phyloP scores from a whole-genome alignment of 2,888 invertebrate genomes.

The Amaurobius ferox region DNA sequence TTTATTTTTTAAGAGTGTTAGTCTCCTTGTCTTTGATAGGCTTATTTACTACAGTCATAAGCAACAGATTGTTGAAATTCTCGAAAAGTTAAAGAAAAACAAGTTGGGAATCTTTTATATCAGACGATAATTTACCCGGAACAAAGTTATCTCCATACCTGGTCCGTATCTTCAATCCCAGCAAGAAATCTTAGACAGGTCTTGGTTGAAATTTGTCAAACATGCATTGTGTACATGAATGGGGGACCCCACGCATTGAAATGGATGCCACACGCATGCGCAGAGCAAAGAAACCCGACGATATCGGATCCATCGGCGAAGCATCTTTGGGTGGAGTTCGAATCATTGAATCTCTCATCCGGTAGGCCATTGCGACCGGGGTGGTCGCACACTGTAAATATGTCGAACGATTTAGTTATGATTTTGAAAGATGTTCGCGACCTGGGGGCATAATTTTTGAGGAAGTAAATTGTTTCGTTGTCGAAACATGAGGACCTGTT shows the following conservation, averaged over 20 bases:
- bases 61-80: too few species aligned
- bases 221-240: neutral
- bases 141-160: too few species aligned
- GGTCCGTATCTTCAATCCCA: too few species aligned
- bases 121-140: too few species aligned
- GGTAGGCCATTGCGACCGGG: neutral
- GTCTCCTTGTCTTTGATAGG: too few species aligned
- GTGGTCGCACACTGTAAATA: neutral
- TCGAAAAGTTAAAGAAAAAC: too few species aligned
- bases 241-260: neutral
- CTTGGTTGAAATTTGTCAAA: neutral
- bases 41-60: too few species aligned
- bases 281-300: neutral
- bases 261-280: neutral
- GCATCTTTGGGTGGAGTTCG: neutral
- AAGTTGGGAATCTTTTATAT: too few species aligned
- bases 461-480: too few species aligned
- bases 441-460: neutral
- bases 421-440: neutral
- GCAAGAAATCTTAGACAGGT: too few species aligned
- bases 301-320: neutral
- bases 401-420: neutral
- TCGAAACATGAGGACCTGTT: too few species aligned
- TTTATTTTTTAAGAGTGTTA: too few species aligned
- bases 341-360: constrained; percentile 1